A percentile compares a stretch with the other conserved stretches of the same genome.
phyloP scores from a whole-genome alignment of 2,888 invertebrate genomes.

The Onthophagus sagittarius region DNA sequence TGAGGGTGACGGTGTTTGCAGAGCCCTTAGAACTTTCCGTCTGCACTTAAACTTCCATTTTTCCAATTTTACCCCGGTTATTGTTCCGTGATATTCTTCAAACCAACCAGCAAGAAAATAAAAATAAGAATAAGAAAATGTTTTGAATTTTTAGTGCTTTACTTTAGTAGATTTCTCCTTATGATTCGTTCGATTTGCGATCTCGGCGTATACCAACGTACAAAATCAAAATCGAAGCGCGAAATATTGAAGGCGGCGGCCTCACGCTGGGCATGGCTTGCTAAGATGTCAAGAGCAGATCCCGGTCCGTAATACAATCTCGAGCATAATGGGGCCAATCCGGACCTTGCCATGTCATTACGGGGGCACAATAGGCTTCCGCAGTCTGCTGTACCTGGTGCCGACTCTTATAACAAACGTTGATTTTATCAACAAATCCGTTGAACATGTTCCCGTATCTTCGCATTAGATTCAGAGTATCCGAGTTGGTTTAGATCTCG shows the following conservation, averaged over 20 bases:
- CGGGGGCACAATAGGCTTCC: slow-evolving; percentile 40
- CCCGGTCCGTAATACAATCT: slow-evolving; percentile 47
- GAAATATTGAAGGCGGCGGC: slow-evolving; percentile 22
- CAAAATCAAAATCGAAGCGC: neutral
- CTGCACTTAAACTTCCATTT: neutral
- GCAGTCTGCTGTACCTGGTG: slow-evolving; percentile 32
- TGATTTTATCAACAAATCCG: slow-evolving; percentile 42
- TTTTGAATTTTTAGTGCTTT: no score
- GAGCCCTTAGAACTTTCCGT: neutral
- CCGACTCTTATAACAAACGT: slow-evolving; percentile 39
- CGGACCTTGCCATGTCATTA: slow-evolving; percentile 42
- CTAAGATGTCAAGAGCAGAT: slow-evolving; percentile 47
- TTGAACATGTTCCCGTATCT: neutral
- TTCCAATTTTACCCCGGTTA: neutral
- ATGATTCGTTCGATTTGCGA: neutral
- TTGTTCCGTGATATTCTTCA: neutral
- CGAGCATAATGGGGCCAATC: slow-evolving; percentile 47
- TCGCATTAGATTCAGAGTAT: neutral
- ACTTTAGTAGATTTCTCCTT: neutral
- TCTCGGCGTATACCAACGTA: neutral
- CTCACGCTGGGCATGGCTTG: slow-evolving; percentile 40
- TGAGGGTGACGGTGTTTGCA: neutral
- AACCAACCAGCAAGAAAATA: neutral
- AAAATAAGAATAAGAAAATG: no score
- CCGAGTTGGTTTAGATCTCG: neutral